Evolutionary conservation across 2,888 invertebrate species (phyloP).

Genomic region (Mythimna vitellina): DNA sequence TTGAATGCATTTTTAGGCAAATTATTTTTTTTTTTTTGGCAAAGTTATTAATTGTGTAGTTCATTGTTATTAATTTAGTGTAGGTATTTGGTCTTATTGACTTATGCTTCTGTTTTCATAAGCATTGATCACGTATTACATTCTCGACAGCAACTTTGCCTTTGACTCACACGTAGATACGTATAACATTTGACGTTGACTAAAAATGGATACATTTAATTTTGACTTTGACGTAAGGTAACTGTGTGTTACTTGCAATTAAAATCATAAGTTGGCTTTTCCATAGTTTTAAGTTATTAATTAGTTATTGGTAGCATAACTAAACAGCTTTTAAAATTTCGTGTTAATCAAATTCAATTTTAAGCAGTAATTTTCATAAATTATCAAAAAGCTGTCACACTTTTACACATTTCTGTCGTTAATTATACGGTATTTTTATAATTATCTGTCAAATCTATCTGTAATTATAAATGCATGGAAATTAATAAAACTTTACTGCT

Average conservation of each 20-base stretch:
- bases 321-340: not conserved
- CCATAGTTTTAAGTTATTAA: not conserved
- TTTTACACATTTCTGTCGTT: conserved; percentile 20
- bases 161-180: no score
- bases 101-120: no score
- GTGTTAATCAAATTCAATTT: conserved; percentile 27
- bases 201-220: no score
- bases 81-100: no score
- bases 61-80: no score
- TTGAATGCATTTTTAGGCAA: conserved; percentile 19
- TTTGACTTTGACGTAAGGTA: not conserved
- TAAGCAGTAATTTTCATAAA: conserved; percentile 34
- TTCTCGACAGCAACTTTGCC: no score
- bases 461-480: conserved; percentile 45
- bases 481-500: conserved; percentile 20
- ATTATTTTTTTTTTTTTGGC: not conserved
- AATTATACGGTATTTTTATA: conserved; percentile 22
- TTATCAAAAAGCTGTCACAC: conserved; percentile 30
- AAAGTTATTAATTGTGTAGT: no score
- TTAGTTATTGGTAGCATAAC: not conserved
- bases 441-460: conserved; percentile 35
- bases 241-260: not conserved
- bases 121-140: no score
- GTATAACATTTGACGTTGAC: no score
- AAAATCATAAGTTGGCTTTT: not conserved